A percentile compares a stretch with the other conserved stretches of the same genome.
These are phyloP conservation scores for Solea senegalensis DNA, from an alignment of 2,113 vertebrate species.

Conservation along the genomic window DNA sequence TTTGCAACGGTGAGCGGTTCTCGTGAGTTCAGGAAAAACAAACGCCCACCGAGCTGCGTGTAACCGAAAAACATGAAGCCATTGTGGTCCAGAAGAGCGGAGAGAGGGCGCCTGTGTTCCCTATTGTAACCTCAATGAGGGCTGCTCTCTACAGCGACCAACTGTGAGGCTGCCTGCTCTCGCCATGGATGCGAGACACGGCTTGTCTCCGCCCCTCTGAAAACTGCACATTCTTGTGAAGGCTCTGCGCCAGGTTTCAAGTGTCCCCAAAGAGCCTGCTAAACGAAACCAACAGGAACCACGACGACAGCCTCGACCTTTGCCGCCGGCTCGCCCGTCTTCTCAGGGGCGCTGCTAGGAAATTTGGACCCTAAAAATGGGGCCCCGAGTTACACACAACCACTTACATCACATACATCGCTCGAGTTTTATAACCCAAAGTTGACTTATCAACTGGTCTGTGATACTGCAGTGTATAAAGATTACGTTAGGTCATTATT, in stretches of 20 bases:
- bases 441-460: no score
- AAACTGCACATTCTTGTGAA: constrained; percentile 73
- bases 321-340: background rate
- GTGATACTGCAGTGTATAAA: no score
- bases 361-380: no score
- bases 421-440: no score
- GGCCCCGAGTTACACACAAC: no score
- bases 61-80: constrained; percentile 21
- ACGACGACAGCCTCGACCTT: background rate
- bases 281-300: constrained; percentile 41
- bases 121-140: constrained; percentile 48
- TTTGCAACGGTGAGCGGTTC: constrained; percentile 25
- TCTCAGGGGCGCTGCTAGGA: no score
- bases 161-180: constrained; percentile 23
- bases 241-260: constrained; percentile 55
- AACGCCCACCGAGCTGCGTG: constrained; percentile 20
- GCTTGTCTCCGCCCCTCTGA: constrained; percentile 77
- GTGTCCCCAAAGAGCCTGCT: constrained; percentile 49
- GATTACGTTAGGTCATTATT: no score
- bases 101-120: constrained; percentile 25
- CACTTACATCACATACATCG: no score
- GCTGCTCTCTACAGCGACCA: constrained; percentile 20
- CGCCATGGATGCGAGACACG: constrained; percentile 45
- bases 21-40: constrained; percentile 30
- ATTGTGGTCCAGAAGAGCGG: constrained; percentile 38